Evolutionary conservation across 2,888 invertebrate species (phyloP).

Genomic region (Pandemis cinnamomeana): DNA sequence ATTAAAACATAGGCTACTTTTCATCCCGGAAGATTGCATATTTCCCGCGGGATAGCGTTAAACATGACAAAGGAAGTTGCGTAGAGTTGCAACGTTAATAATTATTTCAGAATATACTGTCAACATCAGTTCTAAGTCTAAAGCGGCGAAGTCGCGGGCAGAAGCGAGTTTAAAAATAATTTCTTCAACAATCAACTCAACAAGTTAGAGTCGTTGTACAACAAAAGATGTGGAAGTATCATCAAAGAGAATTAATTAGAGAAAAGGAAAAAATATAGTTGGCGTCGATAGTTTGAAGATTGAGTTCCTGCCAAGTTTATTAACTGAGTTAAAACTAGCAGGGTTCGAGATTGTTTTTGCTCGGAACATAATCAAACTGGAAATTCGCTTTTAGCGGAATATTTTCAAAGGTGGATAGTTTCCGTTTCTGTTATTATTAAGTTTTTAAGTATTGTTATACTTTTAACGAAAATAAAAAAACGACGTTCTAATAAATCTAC

Average conservation of each 20-base stretch:
- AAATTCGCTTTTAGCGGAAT: conserved; percentile 44
- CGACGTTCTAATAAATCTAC: too few species aligned
- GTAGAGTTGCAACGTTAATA: too few species aligned
- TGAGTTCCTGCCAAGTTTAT: conserved; percentile 58
- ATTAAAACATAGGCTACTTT: too few species aligned
- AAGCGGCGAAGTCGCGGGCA: too few species aligned
- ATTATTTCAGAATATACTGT: too few species aligned
- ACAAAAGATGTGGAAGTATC: conserved; percentile 9
- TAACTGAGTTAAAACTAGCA: conserved; percentile 74
- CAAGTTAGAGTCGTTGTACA: not conserved
- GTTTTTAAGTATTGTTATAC: not conserved
- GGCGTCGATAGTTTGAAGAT: conserved; percentile 37
- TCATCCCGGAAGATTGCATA: too few species aligned
- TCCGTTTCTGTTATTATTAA: conserved; percentile 27
- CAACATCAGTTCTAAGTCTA: too few species aligned
- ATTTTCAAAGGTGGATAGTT: conserved; percentile 25
- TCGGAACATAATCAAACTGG: conserved; percentile 67
- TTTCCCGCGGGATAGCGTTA: too few species aligned
- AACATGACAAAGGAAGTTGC: too few species aligned
- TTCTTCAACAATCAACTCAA: not conserved
- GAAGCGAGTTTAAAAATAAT: not conserved
- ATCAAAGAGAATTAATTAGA: conserved; percentile 32
- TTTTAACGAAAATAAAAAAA: too few species aligned
- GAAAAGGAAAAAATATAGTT: conserved; percentile 26
- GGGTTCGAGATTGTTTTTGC: conserved; percentile 73